Conservation (phyloP, 2,113 vertebrate species). For the Lasiurus borealis region DNA sequence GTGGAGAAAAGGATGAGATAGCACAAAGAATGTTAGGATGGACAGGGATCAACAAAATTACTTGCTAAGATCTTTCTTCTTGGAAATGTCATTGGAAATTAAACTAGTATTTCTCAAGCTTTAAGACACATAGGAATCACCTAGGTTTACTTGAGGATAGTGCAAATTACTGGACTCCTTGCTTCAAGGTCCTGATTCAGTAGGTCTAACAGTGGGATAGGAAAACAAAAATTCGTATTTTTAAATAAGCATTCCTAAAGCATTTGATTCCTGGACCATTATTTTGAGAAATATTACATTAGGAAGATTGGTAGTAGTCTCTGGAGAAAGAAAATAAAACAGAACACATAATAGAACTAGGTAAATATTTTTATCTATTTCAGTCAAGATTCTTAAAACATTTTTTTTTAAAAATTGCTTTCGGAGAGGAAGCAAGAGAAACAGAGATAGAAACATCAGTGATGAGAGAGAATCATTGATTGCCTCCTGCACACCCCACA, state of each 20-base stretch:
- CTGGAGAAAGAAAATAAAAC: slow-evolving; percentile 28
- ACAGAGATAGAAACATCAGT: no score
- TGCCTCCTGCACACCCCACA: no score
- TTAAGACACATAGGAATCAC: background rate
- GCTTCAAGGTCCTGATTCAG: background rate
- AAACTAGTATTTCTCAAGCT: background rate
- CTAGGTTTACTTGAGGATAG: background rate
- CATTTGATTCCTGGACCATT: background rate
- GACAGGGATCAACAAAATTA: background rate
- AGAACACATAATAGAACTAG: background rate
- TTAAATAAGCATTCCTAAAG: background rate
- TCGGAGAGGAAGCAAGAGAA: no score
- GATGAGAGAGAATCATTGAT: no score
- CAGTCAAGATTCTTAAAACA: background rate
- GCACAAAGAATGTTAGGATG: background rate
- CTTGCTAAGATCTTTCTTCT: background rate
- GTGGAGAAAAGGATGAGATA: background rate
- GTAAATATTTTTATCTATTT: background rate
- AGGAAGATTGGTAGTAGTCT: background rate
- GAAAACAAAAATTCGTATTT: background rate
- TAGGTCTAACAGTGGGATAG: background rate
- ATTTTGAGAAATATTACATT: slow-evolving; percentile 39
- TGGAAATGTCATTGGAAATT: background rate
- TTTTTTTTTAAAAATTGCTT: background rate
- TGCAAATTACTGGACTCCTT: background rate